Evolutionary conservation across 2,797 vertebrate genomes (phyloP), one percentile per base, ranked within the genome.

Genomic region (Helostoma temminkii): DNA sequence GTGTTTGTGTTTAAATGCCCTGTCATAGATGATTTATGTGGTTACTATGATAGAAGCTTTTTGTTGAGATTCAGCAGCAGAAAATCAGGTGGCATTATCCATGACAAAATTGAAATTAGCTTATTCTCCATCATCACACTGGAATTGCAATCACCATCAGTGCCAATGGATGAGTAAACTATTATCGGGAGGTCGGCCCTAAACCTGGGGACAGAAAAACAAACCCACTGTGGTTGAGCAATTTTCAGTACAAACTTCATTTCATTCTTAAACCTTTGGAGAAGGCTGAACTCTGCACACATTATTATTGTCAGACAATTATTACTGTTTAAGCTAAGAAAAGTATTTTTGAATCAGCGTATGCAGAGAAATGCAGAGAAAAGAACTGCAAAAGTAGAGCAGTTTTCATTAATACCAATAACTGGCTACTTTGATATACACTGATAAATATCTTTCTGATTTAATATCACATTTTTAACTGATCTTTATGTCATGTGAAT

Each of bases 11-110:
- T 90, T 86, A 90, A 93, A 92, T 74, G 78, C 84, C 78, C 83
- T 91, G 91, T 92, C 92, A 89, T 78, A 39, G 76, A 86, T 90
- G 81, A 93, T 93, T 93, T 87, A 89, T 91, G 87, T 71, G 74
- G 52, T 69, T 46, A 71, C 64, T 76, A 86, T 89, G 91, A 92
- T 83, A 72, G 85, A 83, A 86, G 80, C n/a, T n/a, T 83, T 91
- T 91, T 91, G 76, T 91, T 82, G 72, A 86, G 80, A 88, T 86
- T 84, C 83, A 74, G 72, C 70, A 54, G 80, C 84, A 88, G 89
- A 92, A 92, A 91, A 90, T 89, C 88, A 91, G 88, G 84, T 81
- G 69, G 76, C 88, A 81, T 90, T 90, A 88, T 88, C 90, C 91
- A 88, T 89, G 85, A 90, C 85, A 88, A 91, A 91, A 90, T 64